Base-by-base conservation (phyloP, 2,113 vertebrate genomes). In the Macquaria ambigua region DNA sequence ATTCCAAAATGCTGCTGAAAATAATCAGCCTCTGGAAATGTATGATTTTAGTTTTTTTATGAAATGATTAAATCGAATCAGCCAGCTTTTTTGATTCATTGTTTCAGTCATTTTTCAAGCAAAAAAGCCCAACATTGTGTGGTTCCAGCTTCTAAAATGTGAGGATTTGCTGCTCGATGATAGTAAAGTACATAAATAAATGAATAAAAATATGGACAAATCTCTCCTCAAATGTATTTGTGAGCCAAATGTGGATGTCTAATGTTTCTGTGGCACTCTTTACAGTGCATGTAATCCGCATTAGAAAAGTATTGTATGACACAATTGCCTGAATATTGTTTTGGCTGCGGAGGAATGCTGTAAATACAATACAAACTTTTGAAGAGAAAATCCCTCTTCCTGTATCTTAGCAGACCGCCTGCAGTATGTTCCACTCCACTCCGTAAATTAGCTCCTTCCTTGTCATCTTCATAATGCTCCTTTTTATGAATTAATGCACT, bases 401-500 rank as follows among this genome's bases (percentile, higher is more conserved):
- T 34, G 34, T 34, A 34, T 34, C 31, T 72, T 12, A 23, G 64
- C n/a, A 6, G 20, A 59, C 3, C 1, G 48, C 64, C 76, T 41
- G 34, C 63, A 66, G 62, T 50, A 50, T 58, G 46, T 64, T 77
- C 59, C 20, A 5, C n/a, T 55, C 20, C 25, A 18, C 62, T 50
- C 62, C 12, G 12, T 59, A 67, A 74, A 59, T 50, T 20, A 41
- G 23, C 43, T 67, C 39, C 31, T 3, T 63, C 37, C 20, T n/a
- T 50, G 34, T 74, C 71, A 71, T 75, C 28, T 41, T 48, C 66
- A 74, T 66, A 63, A 62, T 28, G 46, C 23, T 34, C 20, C 34
- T 66, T 50, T 79, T 80, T 74, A 55, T 81, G n/a, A 71, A 53
- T 63, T 46, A 74, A 58, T n/a, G n/a, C 69, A 6, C 25, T 6